phyloP scores from a whole-genome alignment of 1,140 invertebrate genomes.

The Cecropterus lyciades region DNA sequence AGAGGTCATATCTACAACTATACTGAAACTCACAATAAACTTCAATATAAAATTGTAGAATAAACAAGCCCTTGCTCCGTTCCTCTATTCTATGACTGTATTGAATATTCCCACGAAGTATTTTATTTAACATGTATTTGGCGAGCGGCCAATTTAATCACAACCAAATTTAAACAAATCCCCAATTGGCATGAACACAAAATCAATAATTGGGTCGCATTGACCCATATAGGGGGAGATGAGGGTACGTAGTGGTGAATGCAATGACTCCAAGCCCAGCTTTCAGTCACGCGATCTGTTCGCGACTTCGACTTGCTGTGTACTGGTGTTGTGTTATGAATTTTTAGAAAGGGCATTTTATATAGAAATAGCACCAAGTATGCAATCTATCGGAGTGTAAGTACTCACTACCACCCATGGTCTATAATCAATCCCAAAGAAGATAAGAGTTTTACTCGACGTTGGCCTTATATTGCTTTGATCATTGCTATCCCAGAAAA shows the following conservation, averaged over 20 bases:
- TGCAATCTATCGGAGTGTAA: too few relatives aligned
- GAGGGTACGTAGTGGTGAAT: slow-evolving; percentile 62
- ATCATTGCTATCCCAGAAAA: too few relatives aligned
- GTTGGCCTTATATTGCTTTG: too few relatives aligned
- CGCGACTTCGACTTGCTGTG: slow-evolving; percentile 70
- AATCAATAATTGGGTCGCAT: slow-evolving; percentile 67
- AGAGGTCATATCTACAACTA: too few relatives aligned
- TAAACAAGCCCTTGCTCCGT: too few relatives aligned
- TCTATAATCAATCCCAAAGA: too few relatives aligned
- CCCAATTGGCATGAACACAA: slow-evolving; percentile 35
- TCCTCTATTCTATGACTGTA: neutral
- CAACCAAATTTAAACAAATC: slow-evolving; percentile 35
- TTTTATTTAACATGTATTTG: slow-evolving; percentile 7
- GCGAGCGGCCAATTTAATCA: slow-evolving; percentile 14
- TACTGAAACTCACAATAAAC: too few relatives aligned
- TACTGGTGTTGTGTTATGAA: slow-evolving; percentile 52
- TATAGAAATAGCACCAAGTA: too few relatives aligned
- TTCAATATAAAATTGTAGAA: too few relatives aligned
- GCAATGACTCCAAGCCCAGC: slow-evolving; percentile 73
- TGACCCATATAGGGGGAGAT: slow-evolving; percentile 73
- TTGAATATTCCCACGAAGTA: neutral
- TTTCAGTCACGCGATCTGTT: slow-evolving; percentile 69
- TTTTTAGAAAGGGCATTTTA: slow-evolving; percentile 48
- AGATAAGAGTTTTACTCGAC: too few relatives aligned
- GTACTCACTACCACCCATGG: too few relatives aligned